phyloP scores from a whole-genome alignment of 2,113 vertebrate species.

The Chloebia gouldiae region DNA sequence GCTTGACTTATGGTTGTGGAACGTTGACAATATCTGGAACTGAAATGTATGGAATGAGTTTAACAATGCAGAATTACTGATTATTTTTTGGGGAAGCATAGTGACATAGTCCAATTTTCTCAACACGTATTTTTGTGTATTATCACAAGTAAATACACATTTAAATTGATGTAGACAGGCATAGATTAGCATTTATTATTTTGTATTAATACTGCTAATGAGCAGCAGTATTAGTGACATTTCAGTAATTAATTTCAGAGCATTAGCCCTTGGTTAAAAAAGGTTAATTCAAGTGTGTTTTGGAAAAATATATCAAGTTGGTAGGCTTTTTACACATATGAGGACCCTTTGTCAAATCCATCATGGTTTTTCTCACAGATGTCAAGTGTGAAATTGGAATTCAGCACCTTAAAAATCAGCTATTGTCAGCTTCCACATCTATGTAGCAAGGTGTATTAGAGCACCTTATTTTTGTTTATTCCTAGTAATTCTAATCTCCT shows the following conservation, averaged over 20 bases:
- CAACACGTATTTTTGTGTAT: not conserved
- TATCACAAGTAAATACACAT: not conserved
- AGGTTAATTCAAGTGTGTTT: not conserved
- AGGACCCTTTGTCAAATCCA: not conserved
- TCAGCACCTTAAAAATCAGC: not conserved
- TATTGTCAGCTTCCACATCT: not conserved
- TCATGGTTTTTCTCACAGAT: fast-evolving
- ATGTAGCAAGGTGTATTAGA: not conserved
- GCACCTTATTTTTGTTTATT: not conserved
- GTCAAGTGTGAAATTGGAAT: not conserved
- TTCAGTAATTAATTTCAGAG: not conserved
- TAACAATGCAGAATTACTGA: not conserved
- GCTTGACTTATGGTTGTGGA: not conserved
- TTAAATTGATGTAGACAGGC: not conserved
- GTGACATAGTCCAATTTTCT: not conserved
- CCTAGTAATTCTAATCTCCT: not conserved
- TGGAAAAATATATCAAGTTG: not conserved
- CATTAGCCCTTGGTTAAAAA: not conserved
- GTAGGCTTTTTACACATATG: not conserved
- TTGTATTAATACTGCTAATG: not conserved
- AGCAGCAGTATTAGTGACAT: not conserved
- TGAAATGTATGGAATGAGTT: not conserved
- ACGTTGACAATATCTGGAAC: not conserved
- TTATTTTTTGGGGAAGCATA: not conserved
- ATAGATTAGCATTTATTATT: not conserved